These are phyloP conservation scores for Spialia ferax DNA, from an alignment of 2,888 invertebrate species.

Conservation along the genomic window DNA sequence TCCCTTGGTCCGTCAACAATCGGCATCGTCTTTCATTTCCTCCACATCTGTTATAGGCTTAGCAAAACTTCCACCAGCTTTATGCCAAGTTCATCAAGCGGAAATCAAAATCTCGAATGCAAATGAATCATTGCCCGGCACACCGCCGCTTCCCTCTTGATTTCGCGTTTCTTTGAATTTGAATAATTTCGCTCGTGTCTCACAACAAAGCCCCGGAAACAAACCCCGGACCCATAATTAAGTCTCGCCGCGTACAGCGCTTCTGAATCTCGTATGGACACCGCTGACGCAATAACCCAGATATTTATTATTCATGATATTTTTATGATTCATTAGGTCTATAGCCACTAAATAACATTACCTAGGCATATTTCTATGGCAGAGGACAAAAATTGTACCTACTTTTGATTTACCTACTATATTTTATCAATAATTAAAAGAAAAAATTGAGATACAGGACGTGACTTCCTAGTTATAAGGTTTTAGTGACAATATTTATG, in stretches of 20 bases:
- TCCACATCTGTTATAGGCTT: too few species aligned
- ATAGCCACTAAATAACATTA: too few species aligned
- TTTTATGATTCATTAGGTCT: background rate
- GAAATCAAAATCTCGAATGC: conserved; percentile 42
- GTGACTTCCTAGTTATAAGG: too few species aligned
- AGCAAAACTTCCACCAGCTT: background rate
- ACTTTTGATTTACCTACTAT: too few species aligned
- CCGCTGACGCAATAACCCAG: background rate
- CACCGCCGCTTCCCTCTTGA: conserved; percentile 49
- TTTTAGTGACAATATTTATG: too few species aligned
- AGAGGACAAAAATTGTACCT: too few species aligned
- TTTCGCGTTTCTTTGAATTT: conserved; percentile 51
- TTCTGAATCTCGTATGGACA: conserved; percentile 16
- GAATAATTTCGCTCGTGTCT: conserved; percentile 49
- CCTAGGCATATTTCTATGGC: too few species aligned
- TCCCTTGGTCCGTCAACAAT: too few species aligned
- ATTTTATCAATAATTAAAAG: too few species aligned
- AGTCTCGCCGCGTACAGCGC: conserved; percentile 32
- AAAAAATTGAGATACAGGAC: too few species aligned
- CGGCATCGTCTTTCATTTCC: too few species aligned
- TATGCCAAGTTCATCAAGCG: background rate
- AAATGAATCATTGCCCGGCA: conserved; percentile 49
- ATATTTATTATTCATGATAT: background rate
- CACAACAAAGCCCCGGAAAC: conserved; percentile 40
- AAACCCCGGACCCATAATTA: conserved; percentile 36